A percentile compares a stretch with the other conserved stretches of the same genome.
Conservation (phyloP, 1,140 invertebrate genomes). For the Orussus abietinus region DNA sequence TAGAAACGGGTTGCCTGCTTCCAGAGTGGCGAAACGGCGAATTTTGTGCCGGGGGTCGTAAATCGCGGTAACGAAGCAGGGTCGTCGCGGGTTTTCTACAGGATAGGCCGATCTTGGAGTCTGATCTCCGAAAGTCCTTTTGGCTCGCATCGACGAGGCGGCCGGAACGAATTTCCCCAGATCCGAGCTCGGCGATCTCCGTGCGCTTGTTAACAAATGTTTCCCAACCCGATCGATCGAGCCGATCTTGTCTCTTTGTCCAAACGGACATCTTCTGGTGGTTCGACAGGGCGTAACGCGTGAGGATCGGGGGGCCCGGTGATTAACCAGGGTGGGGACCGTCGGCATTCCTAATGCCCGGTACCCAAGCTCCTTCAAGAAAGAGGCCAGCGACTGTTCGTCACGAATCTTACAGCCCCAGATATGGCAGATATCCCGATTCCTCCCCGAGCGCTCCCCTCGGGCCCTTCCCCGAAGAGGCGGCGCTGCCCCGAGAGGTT, state of each 20-base stretch:
- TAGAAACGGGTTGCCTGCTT: too few relatives aligned
- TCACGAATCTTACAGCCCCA: conserved; percentile 23
- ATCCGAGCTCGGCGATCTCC: too few relatives aligned
- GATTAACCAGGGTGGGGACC: conserved; percentile 7
- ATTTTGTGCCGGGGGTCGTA: too few relatives aligned
- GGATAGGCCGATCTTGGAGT: conserved; percentile 52
- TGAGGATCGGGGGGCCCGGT: conserved; percentile 8
- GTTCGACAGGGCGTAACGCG: conserved; percentile 2
- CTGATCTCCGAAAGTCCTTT: too few relatives aligned
- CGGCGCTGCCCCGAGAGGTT: conserved; percentile 11
- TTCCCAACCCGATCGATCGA: conserved; percentile 28
- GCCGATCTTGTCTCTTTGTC: conserved; percentile 24
- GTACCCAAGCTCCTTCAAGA: conserved; percentile 1
- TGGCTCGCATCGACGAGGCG: too few relatives aligned
- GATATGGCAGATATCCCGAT: conserved; percentile 30
- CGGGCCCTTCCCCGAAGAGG: conserved; percentile 7
- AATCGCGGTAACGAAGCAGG: too few relatives aligned
- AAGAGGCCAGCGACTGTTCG: background rate
- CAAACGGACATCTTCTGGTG: conserved; percentile 6
- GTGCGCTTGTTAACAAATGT: conserved; percentile 25
- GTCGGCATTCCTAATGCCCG: too few relatives aligned
- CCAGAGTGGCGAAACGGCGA: too few relatives aligned
- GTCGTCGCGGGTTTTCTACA: too few relatives aligned
- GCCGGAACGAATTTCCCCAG: too few relatives aligned
- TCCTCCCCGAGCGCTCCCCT: too few relatives aligned